Percentiles rank a stretch among this genome's conserved stretches.
Conservation (phyloP, 1,140 invertebrate genomes). For the Macrocentrus cingulum region DNA sequence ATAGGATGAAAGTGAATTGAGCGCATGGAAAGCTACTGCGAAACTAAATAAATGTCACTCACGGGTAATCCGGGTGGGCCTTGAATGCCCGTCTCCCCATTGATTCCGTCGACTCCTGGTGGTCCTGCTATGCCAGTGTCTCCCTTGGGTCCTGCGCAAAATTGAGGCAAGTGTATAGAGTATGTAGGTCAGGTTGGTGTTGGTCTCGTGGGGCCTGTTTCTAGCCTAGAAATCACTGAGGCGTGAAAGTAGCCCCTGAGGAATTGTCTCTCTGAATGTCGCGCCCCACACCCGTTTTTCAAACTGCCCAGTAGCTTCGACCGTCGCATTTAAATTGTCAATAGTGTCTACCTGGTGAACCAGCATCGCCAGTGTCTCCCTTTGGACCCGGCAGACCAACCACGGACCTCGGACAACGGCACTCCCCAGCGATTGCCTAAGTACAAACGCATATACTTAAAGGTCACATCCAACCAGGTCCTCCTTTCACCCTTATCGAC, state of each 20-base stretch:
- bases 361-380: conserved; percentile 57
- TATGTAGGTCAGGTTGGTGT: not conserved
- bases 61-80: conserved; percentile 74
- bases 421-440: conserved; percentile 57
- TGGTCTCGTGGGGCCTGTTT: conserved; percentile 1
- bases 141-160: conserved; percentile 58
- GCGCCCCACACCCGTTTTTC: not conserved
- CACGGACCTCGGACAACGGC: conserved; percentile 52
- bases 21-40: not conserved
- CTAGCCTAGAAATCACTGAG: conserved; percentile 13
- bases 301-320: not conserved
- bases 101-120: conserved; percentile 63
- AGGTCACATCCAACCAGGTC: conserved; percentile 55
- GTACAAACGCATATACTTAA: conserved; percentile 49
- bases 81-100: conserved; percentile 67
- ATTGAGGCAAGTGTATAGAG: not conserved
- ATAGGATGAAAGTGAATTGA: not conserved
- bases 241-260: conserved; percentile 16
- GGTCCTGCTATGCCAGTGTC: conserved; percentile 62
- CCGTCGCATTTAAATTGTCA: conserved; percentile 22
- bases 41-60: conserved; percentile 38
- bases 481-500: conserved; percentile 39
- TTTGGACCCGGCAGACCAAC: conserved; percentile 53
- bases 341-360: conserved; percentile 52
- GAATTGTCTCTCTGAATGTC: not conserved